Evolutionary conservation across 2,113 vertebrate species (phyloP).

Genomic region (Mystacornis crossleyi): DNA sequence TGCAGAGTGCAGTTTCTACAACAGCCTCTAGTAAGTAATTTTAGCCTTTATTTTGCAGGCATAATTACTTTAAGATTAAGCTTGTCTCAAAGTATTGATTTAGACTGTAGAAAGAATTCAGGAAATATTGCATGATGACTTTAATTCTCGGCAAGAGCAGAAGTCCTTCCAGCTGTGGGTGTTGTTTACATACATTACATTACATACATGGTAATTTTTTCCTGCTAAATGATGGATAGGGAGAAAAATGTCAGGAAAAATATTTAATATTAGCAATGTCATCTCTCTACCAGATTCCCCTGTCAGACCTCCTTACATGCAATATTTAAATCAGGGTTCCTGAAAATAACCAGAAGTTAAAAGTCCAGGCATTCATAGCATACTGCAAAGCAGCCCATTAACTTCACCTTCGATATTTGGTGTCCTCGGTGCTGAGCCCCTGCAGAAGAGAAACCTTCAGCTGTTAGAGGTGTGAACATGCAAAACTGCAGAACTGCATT

Average conservation of each 20-base stretch:
- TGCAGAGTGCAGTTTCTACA: not conserved
- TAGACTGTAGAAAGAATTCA: not conserved
- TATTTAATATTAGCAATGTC: not conserved
- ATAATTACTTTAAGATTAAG: not conserved
- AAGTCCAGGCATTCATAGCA: not conserved
- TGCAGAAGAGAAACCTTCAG: not conserved
- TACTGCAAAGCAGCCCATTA: not conserved
- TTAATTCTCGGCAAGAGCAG: not conserved
- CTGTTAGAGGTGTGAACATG: not conserved
- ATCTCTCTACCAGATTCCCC: not conserved
- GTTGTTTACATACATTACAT: not conserved
- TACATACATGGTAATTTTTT: not conserved
- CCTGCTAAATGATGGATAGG: not conserved
- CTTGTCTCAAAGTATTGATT: not conserved
- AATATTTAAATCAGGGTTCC: not conserved
- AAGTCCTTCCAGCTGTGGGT: not conserved
- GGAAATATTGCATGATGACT: not conserved
- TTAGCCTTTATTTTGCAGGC: not conserved
- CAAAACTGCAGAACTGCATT: not conserved
- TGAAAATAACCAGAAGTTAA: not conserved
- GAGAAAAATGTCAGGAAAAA: not conserved
- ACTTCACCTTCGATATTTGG: not conserved
- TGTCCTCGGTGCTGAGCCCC: not conserved
- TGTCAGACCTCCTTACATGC: not conserved
- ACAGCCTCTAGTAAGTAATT: not conserved